Conservation (phyloP, 2,888 invertebrate genomes). For the Platycheirus rosarum region DNA sequence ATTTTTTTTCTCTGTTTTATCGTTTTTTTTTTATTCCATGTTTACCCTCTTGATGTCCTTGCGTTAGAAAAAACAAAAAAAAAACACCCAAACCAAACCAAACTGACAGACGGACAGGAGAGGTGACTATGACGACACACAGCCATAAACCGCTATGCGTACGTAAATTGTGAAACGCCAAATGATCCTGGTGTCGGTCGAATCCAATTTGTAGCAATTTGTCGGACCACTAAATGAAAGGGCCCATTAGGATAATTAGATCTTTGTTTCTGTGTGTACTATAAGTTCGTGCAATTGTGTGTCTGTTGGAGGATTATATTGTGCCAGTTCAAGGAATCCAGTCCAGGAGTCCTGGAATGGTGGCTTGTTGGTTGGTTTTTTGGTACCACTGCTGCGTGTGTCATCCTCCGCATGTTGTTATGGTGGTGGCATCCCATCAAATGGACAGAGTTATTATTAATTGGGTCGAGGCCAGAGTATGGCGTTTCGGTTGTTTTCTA, state of each 20-base stretch:
- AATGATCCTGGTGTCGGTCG: constrained; percentile 74
- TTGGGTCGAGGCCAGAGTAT: constrained; percentile 31
- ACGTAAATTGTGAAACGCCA: constrained; percentile 72
- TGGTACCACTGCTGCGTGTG: constrained; percentile 52
- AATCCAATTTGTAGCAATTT: constrained; percentile 74
- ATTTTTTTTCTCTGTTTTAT: constrained; percentile 40
- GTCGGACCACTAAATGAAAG: constrained; percentile 74
- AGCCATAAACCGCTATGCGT: constrained; percentile 72
- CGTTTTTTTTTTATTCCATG: constrained; percentile 17
- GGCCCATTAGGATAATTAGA: constrained; percentile 74
- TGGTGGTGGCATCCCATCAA: constrained; percentile 67
- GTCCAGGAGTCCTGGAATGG: constrained; percentile 2
- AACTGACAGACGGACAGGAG: constrained; percentile 56
- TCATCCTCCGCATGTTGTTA: constrained; percentile 56
- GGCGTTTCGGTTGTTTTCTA: constrained; percentile 36
- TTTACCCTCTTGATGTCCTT: constrained; percentile 51
- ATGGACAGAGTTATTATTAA: constrained; percentile 70
- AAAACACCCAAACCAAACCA: constrained; percentile 25
- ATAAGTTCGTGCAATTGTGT: constrained; percentile 38
- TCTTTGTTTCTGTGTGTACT: constrained; percentile 65
- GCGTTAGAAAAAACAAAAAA: too few species aligned
- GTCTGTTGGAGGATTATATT: constrained; percentile 46
- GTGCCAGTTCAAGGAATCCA: constrained; percentile 17
- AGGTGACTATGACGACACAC: constrained; percentile 53
- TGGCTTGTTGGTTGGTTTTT: constrained; percentile 38